These are phyloP conservation scores for Scelioninae gen. 2 DNA, from an alignment of 2,888 invertebrate species.

Conservation along the genomic window DNA sequence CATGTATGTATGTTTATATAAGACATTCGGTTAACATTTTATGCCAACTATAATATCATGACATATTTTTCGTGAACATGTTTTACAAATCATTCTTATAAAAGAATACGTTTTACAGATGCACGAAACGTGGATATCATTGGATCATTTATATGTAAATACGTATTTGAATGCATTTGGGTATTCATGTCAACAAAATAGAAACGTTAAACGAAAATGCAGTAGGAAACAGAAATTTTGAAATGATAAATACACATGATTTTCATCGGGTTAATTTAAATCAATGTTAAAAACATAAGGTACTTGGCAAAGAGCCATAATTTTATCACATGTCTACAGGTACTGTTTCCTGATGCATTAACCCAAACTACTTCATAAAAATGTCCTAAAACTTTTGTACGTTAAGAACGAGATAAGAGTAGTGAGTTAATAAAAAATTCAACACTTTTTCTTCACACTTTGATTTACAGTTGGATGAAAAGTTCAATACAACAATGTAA, in stretches of 20 bases:
- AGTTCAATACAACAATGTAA: constrained; percentile 8
- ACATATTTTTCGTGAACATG: constrained; percentile 25
- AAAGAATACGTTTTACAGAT: constrained; percentile 26
- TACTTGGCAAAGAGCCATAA: constrained; percentile 12
- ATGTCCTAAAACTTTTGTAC: constrained; percentile 25
- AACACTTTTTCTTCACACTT: constrained; percentile 15
- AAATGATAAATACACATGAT: neutral
- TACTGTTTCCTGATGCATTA: constrained; percentile 34
- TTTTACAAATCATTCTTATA: constrained; percentile 27
- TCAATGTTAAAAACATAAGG: constrained; percentile 20
- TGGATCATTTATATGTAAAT: constrained; percentile 34
- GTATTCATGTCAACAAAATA: constrained; percentile 1
- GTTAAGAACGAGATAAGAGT: constrained; percentile 23
- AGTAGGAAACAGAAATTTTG: neutral
- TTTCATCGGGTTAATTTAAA: constrained; percentile 7
- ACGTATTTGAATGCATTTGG: neutral
- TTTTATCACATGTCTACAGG: constrained; percentile 26
- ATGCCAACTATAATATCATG: constrained; percentile 11
- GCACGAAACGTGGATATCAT: constrained; percentile 15
- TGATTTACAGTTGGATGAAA: constrained; percentile 31
- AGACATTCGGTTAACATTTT: constrained; percentile 13
- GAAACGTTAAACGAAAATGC: constrained; percentile 1
- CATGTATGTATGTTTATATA: constrained; percentile 28
- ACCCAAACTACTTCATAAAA: constrained; percentile 34
- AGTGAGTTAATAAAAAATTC: constrained; percentile 30